These are phyloP conservation scores for Melieria omissa DNA, from an alignment of 2,888 invertebrate genomes.

Conservation along the genomic window DNA sequence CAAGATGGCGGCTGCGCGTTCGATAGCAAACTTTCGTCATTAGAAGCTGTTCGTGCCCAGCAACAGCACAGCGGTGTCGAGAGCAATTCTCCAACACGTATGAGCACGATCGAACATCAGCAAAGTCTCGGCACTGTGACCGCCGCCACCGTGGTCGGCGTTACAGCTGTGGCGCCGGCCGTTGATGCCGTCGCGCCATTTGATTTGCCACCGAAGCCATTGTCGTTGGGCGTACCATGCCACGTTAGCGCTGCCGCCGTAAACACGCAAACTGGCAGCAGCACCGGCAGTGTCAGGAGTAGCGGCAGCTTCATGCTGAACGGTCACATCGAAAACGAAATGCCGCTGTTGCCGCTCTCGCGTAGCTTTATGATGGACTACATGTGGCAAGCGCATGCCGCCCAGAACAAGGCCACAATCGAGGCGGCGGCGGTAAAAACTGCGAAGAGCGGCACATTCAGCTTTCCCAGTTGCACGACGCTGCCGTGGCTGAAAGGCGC, in stretches of 20 bases:
- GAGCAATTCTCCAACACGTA: not conserved
- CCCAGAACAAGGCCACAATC: conserved; percentile 49
- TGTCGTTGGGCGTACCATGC: conserved; percentile 23
- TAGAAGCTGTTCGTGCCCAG: not conserved
- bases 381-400: conserved; percentile 77
- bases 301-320: conserved; percentile 10
- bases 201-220: conserved; percentile 31
- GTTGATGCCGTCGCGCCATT: conserved; percentile 47
- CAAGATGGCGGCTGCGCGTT: no score
- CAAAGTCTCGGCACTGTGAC: conserved; percentile 43
- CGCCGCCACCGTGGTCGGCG: conserved; percentile 54
- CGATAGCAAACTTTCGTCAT: no score
- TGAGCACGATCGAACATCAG: conserved; percentile 29
- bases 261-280: no score
- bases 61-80: not conserved
- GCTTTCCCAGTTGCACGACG: conserved; percentile 72
- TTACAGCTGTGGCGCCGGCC: conserved; percentile 51
- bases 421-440: conserved; percentile 34
- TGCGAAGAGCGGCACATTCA: conserved; percentile 65
- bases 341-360: conserved; percentile 70
- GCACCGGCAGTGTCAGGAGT: no score
- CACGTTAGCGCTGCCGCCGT: conserved; percentile 42
- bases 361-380: conserved; percentile 80
- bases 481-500: conserved; percentile 74
- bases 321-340: conserved; percentile 48